phyloP scores from a whole-genome alignment of 2,888 invertebrate genomes.

The Nephrotoma flavescens region DNA sequence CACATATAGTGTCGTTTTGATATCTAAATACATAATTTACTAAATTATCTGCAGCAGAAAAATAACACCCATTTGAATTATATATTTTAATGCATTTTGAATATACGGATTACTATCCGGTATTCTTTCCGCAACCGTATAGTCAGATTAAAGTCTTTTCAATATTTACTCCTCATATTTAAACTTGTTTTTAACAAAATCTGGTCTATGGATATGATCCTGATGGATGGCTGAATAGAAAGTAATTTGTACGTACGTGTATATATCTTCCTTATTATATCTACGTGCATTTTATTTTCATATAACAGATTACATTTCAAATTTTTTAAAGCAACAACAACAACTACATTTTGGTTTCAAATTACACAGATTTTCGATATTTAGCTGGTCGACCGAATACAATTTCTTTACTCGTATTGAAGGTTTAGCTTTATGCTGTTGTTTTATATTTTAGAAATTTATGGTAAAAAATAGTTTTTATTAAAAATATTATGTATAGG shows the following conservation, averaged over 20 bases:
- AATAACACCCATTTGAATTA: not conserved
- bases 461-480: not conserved
- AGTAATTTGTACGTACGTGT: not conserved
- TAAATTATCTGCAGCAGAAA: not conserved
- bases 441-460: not conserved
- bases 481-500: not conserved
- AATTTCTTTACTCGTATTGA: not conserved
- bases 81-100: not conserved
- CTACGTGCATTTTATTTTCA: not conserved
- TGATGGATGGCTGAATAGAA: not conserved
- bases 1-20: not conserved
- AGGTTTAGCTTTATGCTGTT: not conserved
- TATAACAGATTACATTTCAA: not conserved
- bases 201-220: not conserved
- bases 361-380: not conserved
- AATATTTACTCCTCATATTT: not conserved
- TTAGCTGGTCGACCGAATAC: not conserved
- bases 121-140: not conserved
- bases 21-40: not conserved
- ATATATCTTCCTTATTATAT: not conserved
- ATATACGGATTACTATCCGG: not conserved
- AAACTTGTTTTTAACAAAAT: not conserved
- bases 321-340: not conserved
- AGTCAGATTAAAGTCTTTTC: not conserved
- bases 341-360: not conserved